Conservation (phyloP, 1,140 invertebrate genomes). For the Bombus pascuorum region DNA sequence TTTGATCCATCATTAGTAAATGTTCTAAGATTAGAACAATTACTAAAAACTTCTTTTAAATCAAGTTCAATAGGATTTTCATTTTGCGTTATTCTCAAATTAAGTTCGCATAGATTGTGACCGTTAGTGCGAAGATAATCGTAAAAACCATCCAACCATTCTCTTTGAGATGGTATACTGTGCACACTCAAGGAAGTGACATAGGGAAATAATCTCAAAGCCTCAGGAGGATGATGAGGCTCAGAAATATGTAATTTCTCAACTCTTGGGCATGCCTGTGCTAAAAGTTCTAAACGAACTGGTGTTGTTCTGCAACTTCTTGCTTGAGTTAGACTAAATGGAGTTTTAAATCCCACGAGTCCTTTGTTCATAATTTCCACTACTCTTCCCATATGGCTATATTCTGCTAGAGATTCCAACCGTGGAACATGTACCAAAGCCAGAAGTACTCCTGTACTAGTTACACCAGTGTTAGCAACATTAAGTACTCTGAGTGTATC, state of each 20-base stretch:
- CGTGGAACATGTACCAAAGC: constrained; percentile 78
- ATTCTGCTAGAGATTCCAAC: constrained; percentile 81
- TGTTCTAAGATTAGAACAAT: constrained; percentile 76
- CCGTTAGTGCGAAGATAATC: constrained; percentile 79
- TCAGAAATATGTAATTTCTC: constrained; percentile 79
- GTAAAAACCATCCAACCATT: constrained; percentile 80
- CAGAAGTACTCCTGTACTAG: constrained; percentile 78
- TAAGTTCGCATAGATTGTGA: constrained; percentile 74
- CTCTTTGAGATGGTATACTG: constrained; percentile 73
- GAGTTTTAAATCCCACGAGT: constrained; percentile 70
- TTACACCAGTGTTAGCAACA: constrained; percentile 81
- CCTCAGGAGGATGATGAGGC: constrained; percentile 79
- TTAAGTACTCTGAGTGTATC: constrained; percentile 79
- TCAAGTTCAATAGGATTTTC: constrained; percentile 75
- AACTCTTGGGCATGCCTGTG: constrained; percentile 78
- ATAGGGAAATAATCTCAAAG: constrained; percentile 75
- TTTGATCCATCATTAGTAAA: constrained; percentile 76
- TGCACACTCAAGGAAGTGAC: constrained; percentile 80
- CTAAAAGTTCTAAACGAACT: constrained; percentile 76
- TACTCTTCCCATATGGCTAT: constrained; percentile 80
- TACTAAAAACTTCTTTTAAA: constrained; percentile 74
- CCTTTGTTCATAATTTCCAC: constrained; percentile 79
- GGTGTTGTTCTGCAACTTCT: constrained; percentile 76
- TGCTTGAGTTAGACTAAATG: constrained; percentile 77
- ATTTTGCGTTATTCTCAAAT: constrained; percentile 73